A percentile compares a stretch with the other conserved stretches of the same genome.
Evolutionary conservation across 1,140 invertebrate species (phyloP).

Genomic region (Philopotamus ludificatus): DNA sequence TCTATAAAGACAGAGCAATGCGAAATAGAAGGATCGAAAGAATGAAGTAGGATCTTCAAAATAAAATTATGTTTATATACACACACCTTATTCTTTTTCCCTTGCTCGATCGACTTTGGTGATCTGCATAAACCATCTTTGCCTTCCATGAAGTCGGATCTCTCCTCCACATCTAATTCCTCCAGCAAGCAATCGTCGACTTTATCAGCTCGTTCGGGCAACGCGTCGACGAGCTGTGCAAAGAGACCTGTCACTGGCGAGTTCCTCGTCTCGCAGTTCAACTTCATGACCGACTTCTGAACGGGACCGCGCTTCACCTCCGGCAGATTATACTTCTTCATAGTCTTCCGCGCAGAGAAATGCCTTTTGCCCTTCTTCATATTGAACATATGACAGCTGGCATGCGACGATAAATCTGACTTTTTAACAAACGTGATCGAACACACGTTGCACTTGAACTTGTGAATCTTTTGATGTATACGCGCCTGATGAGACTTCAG

Average conservation of each 20-base stretch:
- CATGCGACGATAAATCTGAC: conserved; percentile 42
- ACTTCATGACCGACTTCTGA: conserved; percentile 14
- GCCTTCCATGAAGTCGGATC: conserved; percentile 14
- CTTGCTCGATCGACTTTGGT: conserved; percentile 28
- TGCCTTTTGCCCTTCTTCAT: conserved; percentile 31
- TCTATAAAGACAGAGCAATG: no score
- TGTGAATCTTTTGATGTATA: conserved; percentile 42
- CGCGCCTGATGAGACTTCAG: conserved; percentile 45
- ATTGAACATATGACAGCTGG: conserved; percentile 35
- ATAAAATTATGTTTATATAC: conserved; percentile 3
- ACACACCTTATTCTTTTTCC: conserved; percentile 37
- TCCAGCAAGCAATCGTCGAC: neutral
- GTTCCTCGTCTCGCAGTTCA: neutral
- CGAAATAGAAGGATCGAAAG: no score
- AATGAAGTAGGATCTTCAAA: no score
- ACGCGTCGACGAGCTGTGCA: conserved; percentile 28
- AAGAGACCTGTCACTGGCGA: conserved; percentile 22
- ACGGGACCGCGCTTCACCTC: conserved; percentile 12
- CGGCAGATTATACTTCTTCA: conserved; percentile 13
- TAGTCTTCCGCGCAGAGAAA: conserved; percentile 14
- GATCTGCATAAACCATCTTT: conserved; percentile 24
- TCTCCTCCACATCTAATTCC: neutral
- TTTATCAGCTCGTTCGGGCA: conserved; percentile 17
- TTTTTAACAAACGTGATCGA: conserved; percentile 42
- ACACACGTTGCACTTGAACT: conserved; percentile 47